These are phyloP conservation scores for Tenualosa ilisha DNA, from an alignment of 2,797 vertebrate genomes.

Conservation along the genomic window DNA sequence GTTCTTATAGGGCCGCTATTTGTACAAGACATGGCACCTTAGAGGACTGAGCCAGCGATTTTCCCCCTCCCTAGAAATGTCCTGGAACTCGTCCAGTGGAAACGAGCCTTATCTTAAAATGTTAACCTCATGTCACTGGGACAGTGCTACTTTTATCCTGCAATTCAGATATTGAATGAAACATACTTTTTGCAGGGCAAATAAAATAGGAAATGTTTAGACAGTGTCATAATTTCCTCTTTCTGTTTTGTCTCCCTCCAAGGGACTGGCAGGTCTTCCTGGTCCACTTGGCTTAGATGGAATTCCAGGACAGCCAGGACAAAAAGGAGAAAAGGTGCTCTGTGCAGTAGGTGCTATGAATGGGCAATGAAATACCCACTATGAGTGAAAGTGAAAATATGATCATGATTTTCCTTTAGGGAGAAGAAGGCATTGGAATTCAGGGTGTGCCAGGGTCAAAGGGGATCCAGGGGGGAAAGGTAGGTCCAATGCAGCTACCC, in stretches of 20 bases:
- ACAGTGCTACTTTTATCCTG: background rate
- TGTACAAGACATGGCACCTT: too few relatives aligned
- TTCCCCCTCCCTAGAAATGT: too few relatives aligned
- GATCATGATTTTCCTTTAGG: constrained; percentile 61
- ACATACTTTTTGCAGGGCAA: background rate
- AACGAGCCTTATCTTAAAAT: too few relatives aligned
- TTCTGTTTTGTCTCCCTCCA: constrained; percentile 18
- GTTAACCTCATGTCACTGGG: background rate
- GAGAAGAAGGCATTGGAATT: constrained; percentile 75
- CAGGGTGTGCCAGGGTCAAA: constrained; percentile 74
- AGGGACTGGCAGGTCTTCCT: constrained; percentile 84
- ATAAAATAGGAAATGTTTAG: background rate
- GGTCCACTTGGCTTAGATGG: constrained; percentile 85
- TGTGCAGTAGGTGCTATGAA: background rate
- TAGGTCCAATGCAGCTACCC: constrained; percentile 43
- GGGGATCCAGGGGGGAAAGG: constrained; percentile 80
- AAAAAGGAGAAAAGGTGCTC: constrained; percentile 80
- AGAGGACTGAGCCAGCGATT: too few relatives aligned
- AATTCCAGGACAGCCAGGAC: constrained; percentile 76
- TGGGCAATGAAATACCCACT: background rate
- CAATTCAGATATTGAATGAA: background rate
- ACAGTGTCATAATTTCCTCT: background rate
- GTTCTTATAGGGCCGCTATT: too few relatives aligned
- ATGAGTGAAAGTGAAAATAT: background rate
- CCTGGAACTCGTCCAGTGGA: too few relatives aligned